phyloP scores from a whole-genome alignment of 2,888 invertebrate genomes.

The Patella depressa region DNA sequence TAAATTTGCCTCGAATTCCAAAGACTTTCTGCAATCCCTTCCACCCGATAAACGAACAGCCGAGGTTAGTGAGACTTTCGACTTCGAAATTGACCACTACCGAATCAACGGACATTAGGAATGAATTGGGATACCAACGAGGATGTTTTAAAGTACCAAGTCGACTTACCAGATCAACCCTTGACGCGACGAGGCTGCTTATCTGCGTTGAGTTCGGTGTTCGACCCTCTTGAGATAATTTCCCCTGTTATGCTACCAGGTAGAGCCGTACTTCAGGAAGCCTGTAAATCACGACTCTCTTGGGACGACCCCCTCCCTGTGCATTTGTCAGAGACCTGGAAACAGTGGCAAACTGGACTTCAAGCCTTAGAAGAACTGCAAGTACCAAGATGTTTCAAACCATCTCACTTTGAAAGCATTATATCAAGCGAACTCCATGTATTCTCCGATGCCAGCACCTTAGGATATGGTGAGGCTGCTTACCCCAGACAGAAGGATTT shows the following conservation, averaged over 20 bases:
- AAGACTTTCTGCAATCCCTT: not conserved
- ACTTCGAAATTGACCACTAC: not conserved
- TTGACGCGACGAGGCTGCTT: not conserved
- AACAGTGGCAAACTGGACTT: not conserved
- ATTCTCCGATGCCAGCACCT: not conserved
- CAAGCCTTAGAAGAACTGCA: not conserved
- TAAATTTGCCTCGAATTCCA: constrained; percentile 2
- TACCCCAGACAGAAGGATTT: not conserved
- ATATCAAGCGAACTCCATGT: not conserved
- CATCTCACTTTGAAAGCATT: not conserved
- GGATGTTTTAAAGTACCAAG: not conserved
- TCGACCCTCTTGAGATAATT: not conserved
- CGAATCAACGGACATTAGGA: not conserved
- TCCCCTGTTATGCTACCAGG: not conserved
- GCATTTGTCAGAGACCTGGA: not conserved
- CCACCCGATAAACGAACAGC: not conserved
- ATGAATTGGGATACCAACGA: not conserved
- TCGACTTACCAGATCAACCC: not conserved
- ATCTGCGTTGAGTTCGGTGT: not conserved
- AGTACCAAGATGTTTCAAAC: not conserved
- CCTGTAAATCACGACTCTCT: not conserved
- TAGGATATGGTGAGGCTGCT: not conserved
- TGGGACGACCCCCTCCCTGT: not conserved
- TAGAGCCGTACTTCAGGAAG: not conserved
- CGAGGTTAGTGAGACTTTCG: not conserved